Evolutionary conservation across 2,113 vertebrate species (phyloP).

Genomic region (Scartelaos histophorus): DNA sequence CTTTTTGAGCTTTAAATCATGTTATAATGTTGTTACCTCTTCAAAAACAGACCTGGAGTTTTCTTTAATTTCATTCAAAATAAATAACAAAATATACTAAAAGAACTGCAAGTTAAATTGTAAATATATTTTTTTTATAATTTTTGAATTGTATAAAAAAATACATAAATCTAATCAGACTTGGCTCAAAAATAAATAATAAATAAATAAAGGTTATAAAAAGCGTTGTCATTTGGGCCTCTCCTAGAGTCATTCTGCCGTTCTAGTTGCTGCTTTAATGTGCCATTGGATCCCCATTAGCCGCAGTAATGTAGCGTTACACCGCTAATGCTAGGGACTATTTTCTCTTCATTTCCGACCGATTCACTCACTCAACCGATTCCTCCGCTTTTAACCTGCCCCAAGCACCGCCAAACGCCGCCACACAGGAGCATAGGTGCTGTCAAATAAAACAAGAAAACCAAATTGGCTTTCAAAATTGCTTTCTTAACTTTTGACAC

Average conservation of each 20-base stretch:
- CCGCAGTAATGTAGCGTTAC: constrained; percentile 60
- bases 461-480: constrained; percentile 59
- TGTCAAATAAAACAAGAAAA: constrained; percentile 37
- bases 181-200: constrained; percentile 42
- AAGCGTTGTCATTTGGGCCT: constrained; percentile 6
- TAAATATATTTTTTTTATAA: too few relatives aligned
- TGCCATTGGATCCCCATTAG: constrained; percentile 53
- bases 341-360: constrained; percentile 54
- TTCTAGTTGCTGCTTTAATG: constrained; percentile 55
- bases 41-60: too few relatives aligned
- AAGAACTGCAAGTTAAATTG: too few relatives aligned
- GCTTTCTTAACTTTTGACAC: constrained; percentile 51
- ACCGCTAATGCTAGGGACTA: constrained; percentile 46
- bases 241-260: constrained; percentile 27
- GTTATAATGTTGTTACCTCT: too few relatives aligned
- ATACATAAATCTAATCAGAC: neutral
- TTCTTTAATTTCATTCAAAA: too few relatives aligned
- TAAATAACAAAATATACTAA: neutral
- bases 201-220: constrained; percentile 4
- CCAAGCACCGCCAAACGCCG: constrained; percentile 8
- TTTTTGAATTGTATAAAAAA: neutral
- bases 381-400: constrained; percentile 58
- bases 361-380: constrained; percentile 54
- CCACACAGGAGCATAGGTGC: constrained; percentile 38
- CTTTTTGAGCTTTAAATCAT: too few relatives aligned